Evolutionary conservation across 2,888 invertebrate species (phyloP).

Genomic region (Tenthredo notha): DNA sequence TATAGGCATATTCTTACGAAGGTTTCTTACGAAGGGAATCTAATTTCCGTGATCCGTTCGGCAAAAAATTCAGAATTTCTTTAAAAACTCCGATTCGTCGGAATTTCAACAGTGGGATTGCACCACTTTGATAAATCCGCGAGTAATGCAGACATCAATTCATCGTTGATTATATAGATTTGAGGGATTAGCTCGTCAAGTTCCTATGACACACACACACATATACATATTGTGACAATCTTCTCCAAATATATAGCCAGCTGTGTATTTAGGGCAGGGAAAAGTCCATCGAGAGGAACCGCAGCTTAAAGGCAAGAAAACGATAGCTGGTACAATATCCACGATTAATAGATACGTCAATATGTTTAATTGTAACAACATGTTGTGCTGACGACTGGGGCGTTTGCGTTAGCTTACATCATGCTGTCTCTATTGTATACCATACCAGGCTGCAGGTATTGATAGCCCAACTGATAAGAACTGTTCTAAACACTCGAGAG

Average conservation of each 20-base stretch:
- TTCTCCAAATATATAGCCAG: not conserved
- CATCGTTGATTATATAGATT: not conserved
- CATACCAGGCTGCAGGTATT: constrained; percentile 5
- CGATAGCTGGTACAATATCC: constrained; percentile 3
- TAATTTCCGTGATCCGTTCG: too few species aligned
- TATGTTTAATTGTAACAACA: constrained; percentile 8
- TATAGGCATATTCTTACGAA: not conserved
- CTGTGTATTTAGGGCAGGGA: not conserved
- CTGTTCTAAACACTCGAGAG: constrained; percentile 68
- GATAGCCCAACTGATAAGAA: constrained; percentile 61
- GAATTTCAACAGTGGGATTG: not conserved
- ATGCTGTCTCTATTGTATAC: not conserved
- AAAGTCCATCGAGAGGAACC: not conserved
- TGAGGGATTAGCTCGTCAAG: not conserved
- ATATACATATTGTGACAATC: not conserved
- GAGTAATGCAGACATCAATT: not conserved
- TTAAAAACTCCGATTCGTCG: not conserved
- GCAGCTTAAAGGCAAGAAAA: not conserved
- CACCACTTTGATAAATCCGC: not conserved
- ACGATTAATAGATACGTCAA: not conserved
- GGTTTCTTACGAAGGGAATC: not conserved
- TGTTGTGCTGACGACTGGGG: constrained; percentile 6
- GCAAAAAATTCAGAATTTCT: not conserved
- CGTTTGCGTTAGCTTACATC: constrained; percentile 9
- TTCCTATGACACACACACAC: not conserved